Evolutionary conservation across 2,113 vertebrate species (phyloP).

Genomic region (Vulpes ferrilata): DNA sequence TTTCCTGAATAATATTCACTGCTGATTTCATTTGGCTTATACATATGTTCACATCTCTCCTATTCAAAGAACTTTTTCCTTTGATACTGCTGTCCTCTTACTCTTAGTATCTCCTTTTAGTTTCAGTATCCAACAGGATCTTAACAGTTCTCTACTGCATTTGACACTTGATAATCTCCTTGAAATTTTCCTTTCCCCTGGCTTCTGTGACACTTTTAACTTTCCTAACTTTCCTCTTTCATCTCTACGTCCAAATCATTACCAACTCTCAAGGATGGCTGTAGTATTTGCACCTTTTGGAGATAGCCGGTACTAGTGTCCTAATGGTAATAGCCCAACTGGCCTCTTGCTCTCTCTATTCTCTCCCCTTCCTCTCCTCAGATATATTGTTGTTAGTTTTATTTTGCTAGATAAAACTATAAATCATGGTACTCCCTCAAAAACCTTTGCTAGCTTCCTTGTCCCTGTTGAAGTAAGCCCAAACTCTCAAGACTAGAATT

Average conservation of each 20-base stretch:
- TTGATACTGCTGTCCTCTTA: not conserved
- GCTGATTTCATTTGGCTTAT: constrained; percentile 30
- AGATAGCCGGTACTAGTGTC: not conserved
- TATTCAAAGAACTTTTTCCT: constrained; percentile 27
- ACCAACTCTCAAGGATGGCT: not conserved
- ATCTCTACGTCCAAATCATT: constrained; percentile 13
- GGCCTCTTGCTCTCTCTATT: constrained; percentile 8
- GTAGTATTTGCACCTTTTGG: not conserved
- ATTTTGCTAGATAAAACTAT: constrained; percentile 37
- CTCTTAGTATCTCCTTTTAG: not conserved
- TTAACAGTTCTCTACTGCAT: not conserved
- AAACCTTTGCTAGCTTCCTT: not conserved
- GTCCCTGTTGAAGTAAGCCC: not conserved
- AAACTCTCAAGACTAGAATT: constrained; percentile 14
- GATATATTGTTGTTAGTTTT: constrained; percentile 12
- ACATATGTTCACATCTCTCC: not conserved
- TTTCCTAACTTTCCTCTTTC: not conserved
- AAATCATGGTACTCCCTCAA: not conserved
- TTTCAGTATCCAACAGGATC: constrained; percentile 8
- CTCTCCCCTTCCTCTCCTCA: not conserved
- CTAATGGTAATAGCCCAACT: not conserved
- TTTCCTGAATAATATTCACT: constrained; percentile 42
- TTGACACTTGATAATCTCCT: constrained; percentile 27
- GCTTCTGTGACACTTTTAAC: constrained; percentile 22
- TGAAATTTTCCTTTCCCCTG: constrained; percentile 7